phyloP scores from a whole-genome alignment of 2,888 invertebrate genomes.

The Latheticus oryzae region DNA sequence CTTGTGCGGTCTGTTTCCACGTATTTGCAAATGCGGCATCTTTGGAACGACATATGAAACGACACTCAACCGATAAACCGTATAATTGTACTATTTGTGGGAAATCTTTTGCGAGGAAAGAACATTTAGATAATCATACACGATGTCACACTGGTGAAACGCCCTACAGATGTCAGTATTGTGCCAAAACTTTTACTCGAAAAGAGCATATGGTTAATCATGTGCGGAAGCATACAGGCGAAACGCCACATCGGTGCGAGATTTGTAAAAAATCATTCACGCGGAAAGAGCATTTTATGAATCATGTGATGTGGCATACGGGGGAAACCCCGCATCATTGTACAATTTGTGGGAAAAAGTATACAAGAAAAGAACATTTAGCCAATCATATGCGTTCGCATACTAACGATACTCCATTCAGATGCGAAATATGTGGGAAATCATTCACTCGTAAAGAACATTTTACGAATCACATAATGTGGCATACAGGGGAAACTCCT shows the following conservation, averaged over 20 bases:
- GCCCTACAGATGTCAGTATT: conserved; percentile 80
- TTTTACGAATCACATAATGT: conserved; percentile 90
- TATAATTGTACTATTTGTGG: conserved; percentile 88
- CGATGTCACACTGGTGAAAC: conserved; percentile 86
- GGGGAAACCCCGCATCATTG: conserved; percentile 91
- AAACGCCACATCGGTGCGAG: conserved; percentile 81
- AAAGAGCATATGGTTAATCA: conserved; percentile 85
- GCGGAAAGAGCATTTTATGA: conserved; percentile 82
- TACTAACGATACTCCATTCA: conserved; percentile 87
- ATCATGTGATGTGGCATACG: conserved; percentile 85
- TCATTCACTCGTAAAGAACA: conserved; percentile 90
- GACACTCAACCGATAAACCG: conserved; percentile 85
- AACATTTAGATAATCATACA: conserved; percentile 87
- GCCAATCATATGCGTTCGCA: conserved; percentile 90
- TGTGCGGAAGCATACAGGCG: conserved; percentile 80
- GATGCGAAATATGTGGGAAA: conserved; percentile 89
- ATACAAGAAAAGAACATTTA: conserved; percentile 89
- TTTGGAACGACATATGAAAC: conserved; percentile 82
- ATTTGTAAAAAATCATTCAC: conserved; percentile 85
- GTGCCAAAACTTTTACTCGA: conserved; percentile 80
- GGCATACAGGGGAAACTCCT: conserved; percentile 85
- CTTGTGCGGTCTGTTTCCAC: conserved; percentile 78
- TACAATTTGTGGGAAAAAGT: conserved; percentile 88
- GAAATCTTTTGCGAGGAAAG: conserved; percentile 87
- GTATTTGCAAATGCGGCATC: conserved; percentile 79